Conservation (phyloP, 1,140 invertebrate species). For the Oscheius sp. region DNA sequence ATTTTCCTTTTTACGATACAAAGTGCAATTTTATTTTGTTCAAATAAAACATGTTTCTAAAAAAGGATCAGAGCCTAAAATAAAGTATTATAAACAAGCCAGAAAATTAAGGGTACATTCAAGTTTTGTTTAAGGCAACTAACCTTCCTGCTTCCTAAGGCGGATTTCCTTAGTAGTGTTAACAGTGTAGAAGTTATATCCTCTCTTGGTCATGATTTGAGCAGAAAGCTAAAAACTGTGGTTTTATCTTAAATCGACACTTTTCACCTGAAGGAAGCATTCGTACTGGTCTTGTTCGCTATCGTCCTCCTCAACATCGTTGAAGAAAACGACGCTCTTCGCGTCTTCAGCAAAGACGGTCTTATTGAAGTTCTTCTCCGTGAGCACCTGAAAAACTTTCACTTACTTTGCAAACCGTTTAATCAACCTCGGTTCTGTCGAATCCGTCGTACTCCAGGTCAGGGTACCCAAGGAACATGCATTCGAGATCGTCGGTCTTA, state of each 20-base stretch:
- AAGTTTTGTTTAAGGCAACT: too few relatives aligned
- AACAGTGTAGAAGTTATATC: constrained; percentile 61
- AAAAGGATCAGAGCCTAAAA: too few relatives aligned
- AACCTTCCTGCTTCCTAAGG: constrained; percentile 55
- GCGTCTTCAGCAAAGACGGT: constrained; percentile 60
- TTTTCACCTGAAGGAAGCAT: constrained; percentile 57
- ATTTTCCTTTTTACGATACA: too few relatives aligned
- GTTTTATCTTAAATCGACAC: neutral
- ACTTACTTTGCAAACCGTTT: neutral
- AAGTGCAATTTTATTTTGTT: too few relatives aligned
- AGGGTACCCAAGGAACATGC: constrained; percentile 61
- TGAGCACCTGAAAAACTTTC: constrained; percentile 47
- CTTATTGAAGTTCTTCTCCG: constrained; percentile 60
- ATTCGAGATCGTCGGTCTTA: constrained; percentile 66
- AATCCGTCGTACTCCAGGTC: constrained; percentile 60
- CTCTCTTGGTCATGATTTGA: constrained; percentile 61
- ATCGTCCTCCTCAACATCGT: constrained; percentile 61
- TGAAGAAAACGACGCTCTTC: constrained; percentile 61
- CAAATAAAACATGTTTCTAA: too few relatives aligned
- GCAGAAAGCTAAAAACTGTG: constrained; percentile 50
- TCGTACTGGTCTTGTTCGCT: constrained; percentile 59
- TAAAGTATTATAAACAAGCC: too few relatives aligned
- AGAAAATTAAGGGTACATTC: too few relatives aligned
- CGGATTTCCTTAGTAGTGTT: constrained; percentile 59
- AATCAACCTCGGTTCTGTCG: constrained; percentile 54